Evolutionary conservation across 1,140 invertebrate genomes (phyloP), one percentile per base, ranked within the genome.

Genomic region (Megathymus violae): DNA sequence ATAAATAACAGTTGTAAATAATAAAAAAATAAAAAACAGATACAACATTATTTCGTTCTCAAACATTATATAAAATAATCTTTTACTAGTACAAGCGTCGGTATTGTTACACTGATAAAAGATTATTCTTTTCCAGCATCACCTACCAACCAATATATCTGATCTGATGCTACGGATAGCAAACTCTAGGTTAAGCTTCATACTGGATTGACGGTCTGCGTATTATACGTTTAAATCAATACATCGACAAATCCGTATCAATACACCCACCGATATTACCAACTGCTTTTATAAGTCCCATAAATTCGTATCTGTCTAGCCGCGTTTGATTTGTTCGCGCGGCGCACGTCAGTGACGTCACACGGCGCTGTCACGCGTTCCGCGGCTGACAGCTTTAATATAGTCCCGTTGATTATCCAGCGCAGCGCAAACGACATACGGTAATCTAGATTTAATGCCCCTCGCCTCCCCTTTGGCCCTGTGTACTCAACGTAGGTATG

Each of bases 371-470:
- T 81, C 78, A 86, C 78, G 77, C 79, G 77, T 76, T 76, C 76
- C 72, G 78, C 85, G 85, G 88, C 76, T 82, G 85, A 90, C 86
- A 88, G 87, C 78, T 85, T 88, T 85, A 90, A 88, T 88, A 88
- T 80, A 84, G 84, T 83, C 82, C 78, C 78, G 87, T 84, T 86
- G 85, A 90, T 90, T 88, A 86, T 85, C 78, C 83, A 76, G 67
- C 73, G 63, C 76, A 75, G 79, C 80, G 82, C 79, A 87, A 86
- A 86, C 75, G 81, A 78, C 85, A 80, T 82, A 85, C 80, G 80
- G 77, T 88, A 90, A 90, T 85, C 88, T 90, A 86, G 88, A 88
- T 88, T 88, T 90, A 90, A 90, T 88, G 83, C 82, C 81, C 72
- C 69, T 75, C 68, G 66, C 48, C 66, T 65, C 71, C 67, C 54